These are phyloP conservation scores for Pteronotus mesoamericanus DNA, from an alignment of 2,797 vertebrate genomes.

Conservation along the genomic window DNA sequence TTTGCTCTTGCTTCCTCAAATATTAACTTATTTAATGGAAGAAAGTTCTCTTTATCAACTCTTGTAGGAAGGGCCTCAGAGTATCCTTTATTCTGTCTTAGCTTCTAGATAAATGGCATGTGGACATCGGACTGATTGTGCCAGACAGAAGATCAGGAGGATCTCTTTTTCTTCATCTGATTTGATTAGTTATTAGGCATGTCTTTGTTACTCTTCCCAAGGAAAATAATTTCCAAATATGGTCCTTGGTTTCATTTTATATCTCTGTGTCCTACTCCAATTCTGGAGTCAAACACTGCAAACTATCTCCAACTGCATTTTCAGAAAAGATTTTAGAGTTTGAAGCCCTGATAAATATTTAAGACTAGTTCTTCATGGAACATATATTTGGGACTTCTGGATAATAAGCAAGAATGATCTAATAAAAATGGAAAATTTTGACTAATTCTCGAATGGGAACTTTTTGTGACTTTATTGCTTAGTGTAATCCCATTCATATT, in stretches of 20 bases:
- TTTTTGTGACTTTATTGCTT: not conserved
- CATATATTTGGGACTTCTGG: not conserved
- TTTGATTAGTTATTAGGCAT: not conserved
- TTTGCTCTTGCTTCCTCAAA: not conserved
- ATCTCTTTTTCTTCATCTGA: not conserved
- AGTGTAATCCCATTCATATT: not conserved
- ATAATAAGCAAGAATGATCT: not conserved
- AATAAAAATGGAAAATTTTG: not conserved
- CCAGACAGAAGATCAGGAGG: not conserved
- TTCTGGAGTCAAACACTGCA: not conserved
- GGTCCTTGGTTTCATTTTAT: not conserved
- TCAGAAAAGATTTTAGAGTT: not conserved
- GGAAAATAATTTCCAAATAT: not conserved
- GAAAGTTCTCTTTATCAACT: not conserved
- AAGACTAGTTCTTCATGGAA: not conserved
- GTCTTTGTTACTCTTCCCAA: not conserved
- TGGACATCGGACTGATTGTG: not conserved
- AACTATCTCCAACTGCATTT: not conserved
- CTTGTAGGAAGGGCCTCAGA: not conserved
- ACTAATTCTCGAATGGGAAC: not conserved
- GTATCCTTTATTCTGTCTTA: not conserved
- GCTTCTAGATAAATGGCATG: not conserved
- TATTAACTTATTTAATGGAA: not conserved
- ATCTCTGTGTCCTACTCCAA: not conserved
- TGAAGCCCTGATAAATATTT: not conserved